Base-by-base conservation (phyloP, 2,113 vertebrate genomes). In the Misgurnus mizolepis region DNA sequence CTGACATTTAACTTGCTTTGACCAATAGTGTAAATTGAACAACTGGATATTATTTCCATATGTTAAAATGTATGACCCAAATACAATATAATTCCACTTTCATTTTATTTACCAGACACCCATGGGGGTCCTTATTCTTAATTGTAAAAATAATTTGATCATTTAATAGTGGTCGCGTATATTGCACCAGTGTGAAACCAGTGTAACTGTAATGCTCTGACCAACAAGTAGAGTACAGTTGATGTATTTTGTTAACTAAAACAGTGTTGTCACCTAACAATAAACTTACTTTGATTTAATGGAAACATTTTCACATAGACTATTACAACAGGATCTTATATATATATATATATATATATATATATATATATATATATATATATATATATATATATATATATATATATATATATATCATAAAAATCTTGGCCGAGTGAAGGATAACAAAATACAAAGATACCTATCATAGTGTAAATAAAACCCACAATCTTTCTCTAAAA, bases 201-300 rank as follows among this genome's bases (percentile, higher is more conserved):
- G 39, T n/a, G 7, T 62, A 64, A 83, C 56, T 80, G 7, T 45
- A n/a, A 53, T 39, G 43, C 62, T 67, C 60, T 70, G 12, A 45
- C 78, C 61, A 78, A 45, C 40, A 77, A 41, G 18, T 69, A 45
- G 67, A 8, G 45, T 50, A 68, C 53, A 73, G 4, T 62, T 78
- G n/a, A 58, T 34, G 10, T 18, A 5, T 56, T 66, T 17, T 39
- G 0, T 43, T 49, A 27, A 27, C 14, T 50, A 14, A 34, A 53
- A 67, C 72, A 84, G 67, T 53, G 43, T 47, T 27, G 5, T 15
- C 43, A 74, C 12, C 7, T n/a, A 73, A 66, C 45, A 72, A 43
- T 27, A 15, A 17, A 70, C 18, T 40, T 5, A 3, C 15, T 39
- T 67, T 60, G 12, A 55, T 9, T 50, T 18, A 73, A 40, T 58